These are phyloP conservation scores for Aphidius ervi DNA, from an alignment of 1,140 invertebrate species.

Conservation along the genomic window DNA sequence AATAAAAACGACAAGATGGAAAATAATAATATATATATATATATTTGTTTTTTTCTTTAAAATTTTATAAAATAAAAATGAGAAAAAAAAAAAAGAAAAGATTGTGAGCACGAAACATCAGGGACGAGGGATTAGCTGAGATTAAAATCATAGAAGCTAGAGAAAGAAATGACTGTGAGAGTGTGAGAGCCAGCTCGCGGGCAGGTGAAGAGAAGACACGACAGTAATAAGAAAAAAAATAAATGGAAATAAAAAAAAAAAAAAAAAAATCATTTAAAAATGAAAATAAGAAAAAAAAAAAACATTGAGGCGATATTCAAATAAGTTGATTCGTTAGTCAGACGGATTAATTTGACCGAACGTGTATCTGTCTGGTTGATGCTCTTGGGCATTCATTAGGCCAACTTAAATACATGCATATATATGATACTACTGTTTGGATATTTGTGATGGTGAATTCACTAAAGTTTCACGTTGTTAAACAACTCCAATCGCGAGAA, in stretches of 20 bases:
- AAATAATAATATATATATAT: too few relatives aligned
- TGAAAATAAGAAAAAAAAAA: slow-evolving; percentile 3
- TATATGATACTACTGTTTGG: background rate
- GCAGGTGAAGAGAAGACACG: background rate
- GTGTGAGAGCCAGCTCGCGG: slow-evolving; percentile 10
- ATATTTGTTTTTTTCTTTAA: background rate
- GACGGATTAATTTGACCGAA: slow-evolving; percentile 32
- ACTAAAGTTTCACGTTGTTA: slow-evolving; percentile 16
- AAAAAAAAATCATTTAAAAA: background rate
- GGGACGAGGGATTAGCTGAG: slow-evolving; percentile 31
- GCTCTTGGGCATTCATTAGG: slow-evolving; percentile 25
- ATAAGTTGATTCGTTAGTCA: slow-evolving; percentile 34
- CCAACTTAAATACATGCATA: background rate
- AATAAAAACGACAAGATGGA: too few relatives aligned
- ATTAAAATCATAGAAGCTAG: slow-evolving; percentile 29
- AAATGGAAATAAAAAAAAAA: slow-evolving; percentile 4
- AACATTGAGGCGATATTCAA: slow-evolving; percentile 24
- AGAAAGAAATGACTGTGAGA: slow-evolving; percentile 17
- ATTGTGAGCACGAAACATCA: slow-evolving; percentile 1
- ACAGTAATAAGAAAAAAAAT: background rate
- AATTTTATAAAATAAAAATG: too few relatives aligned
- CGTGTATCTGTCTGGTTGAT: slow-evolving; percentile 14
- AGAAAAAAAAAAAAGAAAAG: too few relatives aligned
- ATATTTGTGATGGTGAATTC: slow-evolving; percentile 4
- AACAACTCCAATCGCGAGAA: background rate